Conservation (phyloP, 2,888 invertebrate genomes). For the Heliconius charithonia region DNA sequence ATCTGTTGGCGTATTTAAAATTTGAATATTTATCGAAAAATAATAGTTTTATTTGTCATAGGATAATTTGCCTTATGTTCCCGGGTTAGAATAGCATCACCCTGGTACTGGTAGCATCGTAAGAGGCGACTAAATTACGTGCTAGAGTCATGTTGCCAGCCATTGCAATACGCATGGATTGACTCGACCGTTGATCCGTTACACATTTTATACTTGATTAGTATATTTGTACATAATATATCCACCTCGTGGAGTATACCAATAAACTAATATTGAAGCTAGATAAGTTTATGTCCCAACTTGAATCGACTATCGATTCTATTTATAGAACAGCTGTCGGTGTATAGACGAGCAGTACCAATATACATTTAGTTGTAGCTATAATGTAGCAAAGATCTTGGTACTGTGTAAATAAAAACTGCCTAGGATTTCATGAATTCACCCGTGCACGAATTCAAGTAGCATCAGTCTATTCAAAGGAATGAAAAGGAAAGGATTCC, state of each 20-base stretch:
- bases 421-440: background rate
- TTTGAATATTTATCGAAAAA: too few relatives aligned
- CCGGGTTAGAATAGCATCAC: too few relatives aligned
- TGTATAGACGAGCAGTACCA: background rate
- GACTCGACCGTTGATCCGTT: too few relatives aligned
- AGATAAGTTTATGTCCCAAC: background rate
- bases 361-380: background rate
- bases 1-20: too few relatives aligned
- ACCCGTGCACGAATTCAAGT: background rate
- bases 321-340: slow-evolving; percentile 2
- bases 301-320: background rate
- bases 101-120: too few relatives aligned
- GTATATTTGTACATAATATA: background rate
- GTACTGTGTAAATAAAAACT: background rate
- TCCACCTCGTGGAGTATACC: background rate
- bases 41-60: too few relatives aligned
- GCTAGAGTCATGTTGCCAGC: too few relatives aligned
- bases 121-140: too few relatives aligned
- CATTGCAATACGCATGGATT: too few relatives aligned
- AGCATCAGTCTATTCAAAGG: background rate
- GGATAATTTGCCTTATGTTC: too few relatives aligned
- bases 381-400: background rate
- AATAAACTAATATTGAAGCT: background rate
- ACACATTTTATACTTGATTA: background rate
- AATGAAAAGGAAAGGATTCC: too few relatives aligned